Evolutionary conservation across 2,113 vertebrate species (phyloP).

Genomic region (Rana temporaria): DNA sequence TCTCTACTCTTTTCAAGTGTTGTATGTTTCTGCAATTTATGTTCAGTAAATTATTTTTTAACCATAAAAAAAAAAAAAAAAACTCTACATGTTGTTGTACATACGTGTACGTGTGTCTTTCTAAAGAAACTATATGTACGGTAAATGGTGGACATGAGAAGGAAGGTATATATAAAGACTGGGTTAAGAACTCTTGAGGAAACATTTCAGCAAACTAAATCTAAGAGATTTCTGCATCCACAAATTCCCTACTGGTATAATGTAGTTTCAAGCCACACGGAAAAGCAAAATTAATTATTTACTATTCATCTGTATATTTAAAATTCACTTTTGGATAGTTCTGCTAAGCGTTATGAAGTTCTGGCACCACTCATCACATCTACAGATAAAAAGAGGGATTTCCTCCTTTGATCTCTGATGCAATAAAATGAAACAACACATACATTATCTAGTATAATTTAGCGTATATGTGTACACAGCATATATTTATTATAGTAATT

Average conservation of each 20-base stretch:
- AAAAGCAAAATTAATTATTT: slow-evolving; percentile 46
- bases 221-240: neutral
- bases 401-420: no score
- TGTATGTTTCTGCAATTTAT: slow-evolving; percentile 74
- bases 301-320: slow-evolving; percentile 14
- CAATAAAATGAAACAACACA: no score
- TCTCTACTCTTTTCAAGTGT: slow-evolving; percentile 72
- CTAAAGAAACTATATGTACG: no score
- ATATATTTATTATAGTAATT: neutral
- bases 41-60: slow-evolving; percentile 84
- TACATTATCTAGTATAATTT: no score
- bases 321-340: slow-evolving; percentile 38
- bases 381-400: no score
- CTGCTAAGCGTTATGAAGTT: slow-evolving; percentile 7
- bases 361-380: neutral
- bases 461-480: no score
- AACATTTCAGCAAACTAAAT: neutral
- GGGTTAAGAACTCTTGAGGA: neutral
- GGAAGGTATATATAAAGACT: no score
- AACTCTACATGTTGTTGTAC: no score
- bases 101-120: no score
- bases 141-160: no score
- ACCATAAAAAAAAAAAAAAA: slow-evolving; percentile 72
- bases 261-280: neutral
- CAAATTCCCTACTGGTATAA: slow-evolving; percentile 13